A percentile compares a stretch with the other conserved stretches of the same genome.
phyloP scores from a whole-genome alignment of 2,113 vertebrate species.

The Xiphorhynchus elegans region DNA sequence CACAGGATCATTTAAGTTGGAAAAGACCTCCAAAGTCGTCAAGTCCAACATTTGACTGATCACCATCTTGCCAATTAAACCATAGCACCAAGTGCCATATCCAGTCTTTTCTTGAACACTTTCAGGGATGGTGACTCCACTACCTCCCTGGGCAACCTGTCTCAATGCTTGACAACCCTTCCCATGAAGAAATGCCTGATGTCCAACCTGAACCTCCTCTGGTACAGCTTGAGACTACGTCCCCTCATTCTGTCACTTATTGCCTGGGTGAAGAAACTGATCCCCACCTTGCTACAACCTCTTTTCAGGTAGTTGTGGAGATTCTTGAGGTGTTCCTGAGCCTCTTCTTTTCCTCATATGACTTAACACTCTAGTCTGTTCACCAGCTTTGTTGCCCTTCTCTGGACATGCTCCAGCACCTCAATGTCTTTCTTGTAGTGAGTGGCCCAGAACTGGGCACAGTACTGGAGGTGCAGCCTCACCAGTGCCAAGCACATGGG shows the following conservation, averaged over 20 bases:
- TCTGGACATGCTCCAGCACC: neutral
- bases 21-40: neutral
- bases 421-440: neutral
- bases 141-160: neutral
- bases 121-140: neutral
- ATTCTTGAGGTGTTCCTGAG: neutral
- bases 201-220: neutral
- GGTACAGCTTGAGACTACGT: fast-evolving
- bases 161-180: neutral
- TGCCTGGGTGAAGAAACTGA: neutral
- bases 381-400: neutral
- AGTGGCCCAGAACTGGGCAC: neutral
- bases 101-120: neutral
- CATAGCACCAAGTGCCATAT: neutral
- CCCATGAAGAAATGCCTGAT: neutral
- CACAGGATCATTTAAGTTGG: neutral
- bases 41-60: neutral
- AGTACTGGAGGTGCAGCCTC: neutral
- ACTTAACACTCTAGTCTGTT: neutral
- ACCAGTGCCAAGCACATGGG: neutral
- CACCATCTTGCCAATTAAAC: neutral
- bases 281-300: neutral
- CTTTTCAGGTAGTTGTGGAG: neutral
- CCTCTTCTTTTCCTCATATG: neutral
- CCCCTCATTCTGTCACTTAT: neutral